These are phyloP conservation scores for Meganola albula DNA, from an alignment of 2,888 invertebrate species.

Conservation along the genomic window DNA sequence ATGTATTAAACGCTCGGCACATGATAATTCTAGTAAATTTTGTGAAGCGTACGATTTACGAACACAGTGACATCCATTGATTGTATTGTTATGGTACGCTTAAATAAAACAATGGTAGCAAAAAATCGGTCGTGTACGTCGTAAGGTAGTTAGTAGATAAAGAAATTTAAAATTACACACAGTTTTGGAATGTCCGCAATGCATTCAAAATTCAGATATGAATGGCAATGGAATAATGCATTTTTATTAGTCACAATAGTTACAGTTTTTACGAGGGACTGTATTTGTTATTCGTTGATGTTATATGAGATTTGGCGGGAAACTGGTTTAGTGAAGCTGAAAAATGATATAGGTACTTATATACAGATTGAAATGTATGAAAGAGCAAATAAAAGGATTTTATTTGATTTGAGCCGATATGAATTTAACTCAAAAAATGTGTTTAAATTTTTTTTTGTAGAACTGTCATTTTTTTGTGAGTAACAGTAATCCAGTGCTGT, in stretches of 20 bases:
- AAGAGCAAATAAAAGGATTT: no score
- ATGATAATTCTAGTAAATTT: no score
- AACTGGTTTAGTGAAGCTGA: constrained; percentile 9
- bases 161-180: constrained; percentile 46
- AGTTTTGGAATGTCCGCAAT: constrained; percentile 33
- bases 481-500: no score
- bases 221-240: constrained; percentile 14
- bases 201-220: constrained; percentile 24
- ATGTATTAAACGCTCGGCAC: no score
- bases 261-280: constrained; percentile 9
- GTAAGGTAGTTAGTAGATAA: no score
- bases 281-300: constrained; percentile 7
- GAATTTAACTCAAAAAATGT: no score
- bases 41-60: constrained; percentile 66
- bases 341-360: no score
- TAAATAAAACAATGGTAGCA: constrained; percentile 49
- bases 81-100: constrained; percentile 53
- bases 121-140: constrained; percentile 47
- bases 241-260: constrained; percentile 18
- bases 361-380: no score
- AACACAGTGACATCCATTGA: constrained; percentile 59
- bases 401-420: no score
- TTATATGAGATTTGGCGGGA: no score
- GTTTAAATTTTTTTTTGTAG: no score
- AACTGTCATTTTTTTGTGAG: no score